Evolutionary conservation across 2,113 vertebrate genomes (phyloP).

Genomic region (Rallus limicola): DNA sequence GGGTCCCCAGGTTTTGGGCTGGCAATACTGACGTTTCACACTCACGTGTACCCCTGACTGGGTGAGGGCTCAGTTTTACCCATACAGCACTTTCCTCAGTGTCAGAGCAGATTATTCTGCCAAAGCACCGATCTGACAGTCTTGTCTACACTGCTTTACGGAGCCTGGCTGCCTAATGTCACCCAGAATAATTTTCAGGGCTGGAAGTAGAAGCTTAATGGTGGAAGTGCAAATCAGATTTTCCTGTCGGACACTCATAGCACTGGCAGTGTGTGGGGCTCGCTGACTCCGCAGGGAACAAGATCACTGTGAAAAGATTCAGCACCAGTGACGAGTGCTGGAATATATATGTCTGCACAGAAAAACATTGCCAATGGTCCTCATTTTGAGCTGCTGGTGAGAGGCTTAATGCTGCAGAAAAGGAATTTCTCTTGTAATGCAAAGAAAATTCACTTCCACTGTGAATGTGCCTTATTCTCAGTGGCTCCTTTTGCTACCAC

Average conservation of each 20-base stretch:
- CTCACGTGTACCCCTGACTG: rapidly evolving
- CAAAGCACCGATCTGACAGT: not conserved
- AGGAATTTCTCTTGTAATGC: not conserved
- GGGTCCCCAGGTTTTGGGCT: not conserved
- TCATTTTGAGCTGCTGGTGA: not conserved
- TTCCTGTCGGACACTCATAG: not conserved
- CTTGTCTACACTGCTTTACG: constrained; percentile 3
- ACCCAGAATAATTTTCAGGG: constrained; percentile 7
- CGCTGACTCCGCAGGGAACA: not conserved
- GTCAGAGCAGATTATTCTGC: constrained; percentile 11
- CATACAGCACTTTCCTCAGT: not conserved
- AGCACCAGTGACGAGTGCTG: not conserved
- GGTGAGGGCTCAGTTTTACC: not conserved
- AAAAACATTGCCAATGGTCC: not conserved
- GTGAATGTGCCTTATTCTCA: not conserved
- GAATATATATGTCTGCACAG: not conserved
- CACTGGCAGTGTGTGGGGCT: not conserved
- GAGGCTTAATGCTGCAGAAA: not conserved
- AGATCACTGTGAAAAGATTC: constrained; percentile 1
- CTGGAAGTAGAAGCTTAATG: constrained; percentile 11
- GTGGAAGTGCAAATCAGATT: constrained; percentile 30
- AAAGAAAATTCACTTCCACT: not conserved
- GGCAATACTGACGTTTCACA: not conserved
- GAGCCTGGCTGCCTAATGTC: not conserved
- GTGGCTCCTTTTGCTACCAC: not conserved